Evolutionary conservation across 2,113 vertebrate genomes (phyloP).

Genomic region (Macaca nemestrina): DNA sequence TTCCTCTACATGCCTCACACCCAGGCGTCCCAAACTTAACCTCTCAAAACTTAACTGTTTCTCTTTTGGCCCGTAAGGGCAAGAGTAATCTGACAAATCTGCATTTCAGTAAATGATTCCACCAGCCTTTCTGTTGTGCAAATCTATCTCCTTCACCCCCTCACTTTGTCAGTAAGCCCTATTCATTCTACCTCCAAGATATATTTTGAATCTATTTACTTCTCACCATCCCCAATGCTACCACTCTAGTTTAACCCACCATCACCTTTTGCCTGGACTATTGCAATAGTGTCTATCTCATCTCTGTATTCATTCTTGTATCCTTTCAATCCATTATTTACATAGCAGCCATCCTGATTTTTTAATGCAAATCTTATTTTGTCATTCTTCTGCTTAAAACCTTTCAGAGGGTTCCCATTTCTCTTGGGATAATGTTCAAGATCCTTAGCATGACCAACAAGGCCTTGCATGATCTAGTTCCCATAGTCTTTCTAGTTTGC

Average conservation of each 20-base stretch:
- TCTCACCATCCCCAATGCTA: not conserved
- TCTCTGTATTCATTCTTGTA: not conserved
- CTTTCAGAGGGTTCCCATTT: not conserved
- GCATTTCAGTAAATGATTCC: not conserved
- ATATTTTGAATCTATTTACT: not conserved
- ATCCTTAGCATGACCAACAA: not conserved
- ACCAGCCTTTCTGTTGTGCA: not conserved
- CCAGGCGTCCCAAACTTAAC: not conserved
- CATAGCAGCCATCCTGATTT: not conserved
- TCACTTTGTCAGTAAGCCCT: not conserved
- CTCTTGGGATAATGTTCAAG: not conserved
- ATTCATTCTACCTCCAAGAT: not conserved
- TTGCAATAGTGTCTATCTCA: not conserved
- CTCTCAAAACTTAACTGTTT: not conserved
- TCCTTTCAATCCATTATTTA: not conserved
- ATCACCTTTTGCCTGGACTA: not conserved
- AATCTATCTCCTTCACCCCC: not conserved
- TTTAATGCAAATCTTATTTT: not conserved
- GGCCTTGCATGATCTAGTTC: not conserved
- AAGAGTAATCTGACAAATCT: not conserved
- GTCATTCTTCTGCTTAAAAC: slow-evolving; percentile 12
- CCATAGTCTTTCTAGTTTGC: not conserved
- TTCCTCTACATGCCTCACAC: not conserved
- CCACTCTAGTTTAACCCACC: not conserved
- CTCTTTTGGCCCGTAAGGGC: not conserved